A percentile compares a stretch with the other conserved stretches of the same genome.
These are phyloP conservation scores for Lepidocyrtoides sp. DNA, from an alignment of 2,888 invertebrate genomes.

Conservation along the genomic window DNA sequence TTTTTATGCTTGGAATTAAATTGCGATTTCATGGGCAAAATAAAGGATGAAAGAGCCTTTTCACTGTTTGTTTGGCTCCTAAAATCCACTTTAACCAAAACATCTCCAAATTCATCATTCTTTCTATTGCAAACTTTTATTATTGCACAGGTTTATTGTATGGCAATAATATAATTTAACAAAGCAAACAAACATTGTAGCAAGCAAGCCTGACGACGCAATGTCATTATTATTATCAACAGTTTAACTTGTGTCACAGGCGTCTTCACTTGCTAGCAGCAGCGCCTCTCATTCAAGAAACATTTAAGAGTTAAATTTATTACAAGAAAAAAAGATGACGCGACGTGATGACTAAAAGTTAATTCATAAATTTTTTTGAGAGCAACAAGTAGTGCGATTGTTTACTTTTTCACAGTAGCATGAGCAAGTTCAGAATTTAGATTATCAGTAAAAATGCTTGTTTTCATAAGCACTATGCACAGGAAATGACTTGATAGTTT, in stretches of 20 bases:
- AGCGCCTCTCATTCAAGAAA: background rate
- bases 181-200: background rate
- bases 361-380: too few species aligned
- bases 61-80: conserved; percentile 8
- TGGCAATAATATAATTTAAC: background rate
- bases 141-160: background rate
- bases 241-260: conserved; percentile 40
- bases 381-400: background rate
- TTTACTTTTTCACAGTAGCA: background rate
- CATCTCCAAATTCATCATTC: background rate
- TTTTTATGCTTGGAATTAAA: conserved; percentile 46
- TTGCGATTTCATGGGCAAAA: conserved; percentile 61
- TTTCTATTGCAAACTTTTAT: too few species aligned
- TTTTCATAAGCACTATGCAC: conserved; percentile 26
- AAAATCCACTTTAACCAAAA: background rate
- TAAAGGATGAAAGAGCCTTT: conserved; percentile 5
- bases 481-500: conserved; percentile 73
- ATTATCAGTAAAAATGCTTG: background rate
- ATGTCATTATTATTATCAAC: conserved; percentile 1
- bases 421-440: background rate
- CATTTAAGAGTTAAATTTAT: background rate
- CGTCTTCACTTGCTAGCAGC: background rate
- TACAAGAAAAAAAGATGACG: background rate
- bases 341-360: conserved; percentile 27
- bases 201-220: background rate